Conservation (phyloP, 1,140 invertebrate genomes). For the Nasonia longicornis region DNA sequence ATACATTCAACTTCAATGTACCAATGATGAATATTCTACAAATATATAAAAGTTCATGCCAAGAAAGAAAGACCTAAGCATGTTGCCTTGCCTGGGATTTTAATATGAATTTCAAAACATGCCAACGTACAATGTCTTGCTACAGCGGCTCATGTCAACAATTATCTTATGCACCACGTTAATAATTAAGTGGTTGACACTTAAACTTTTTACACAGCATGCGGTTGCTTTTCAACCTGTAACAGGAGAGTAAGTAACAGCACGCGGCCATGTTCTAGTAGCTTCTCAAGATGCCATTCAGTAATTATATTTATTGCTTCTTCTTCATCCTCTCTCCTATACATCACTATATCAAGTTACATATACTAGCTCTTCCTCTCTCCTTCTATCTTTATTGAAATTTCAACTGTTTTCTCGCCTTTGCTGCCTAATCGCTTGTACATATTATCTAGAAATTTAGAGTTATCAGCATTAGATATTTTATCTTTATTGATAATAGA, state of each 20-base stretch:
- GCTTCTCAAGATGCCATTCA: not conserved
- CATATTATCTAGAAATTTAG: too few species aligned
- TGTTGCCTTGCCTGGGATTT: not conserved
- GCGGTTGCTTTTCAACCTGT: conserved; percentile 32
- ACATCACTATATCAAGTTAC: not conserved
- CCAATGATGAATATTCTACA: conserved; percentile 7
- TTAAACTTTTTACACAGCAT: conserved; percentile 32
- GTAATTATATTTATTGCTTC: not conserved
- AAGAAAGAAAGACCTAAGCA: not conserved
- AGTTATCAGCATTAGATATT: not conserved
- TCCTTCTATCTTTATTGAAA: not conserved
- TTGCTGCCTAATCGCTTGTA: not conserved
- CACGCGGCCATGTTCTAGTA: conserved; percentile 1
- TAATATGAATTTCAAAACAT: conserved; percentile 35
- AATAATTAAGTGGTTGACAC: conserved; percentile 30
- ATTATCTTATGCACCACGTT: conserved; percentile 38
- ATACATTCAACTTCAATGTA: conserved; percentile 21
- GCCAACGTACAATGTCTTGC: conserved; percentile 29
- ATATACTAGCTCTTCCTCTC: not conserved
- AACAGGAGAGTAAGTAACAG: conserved; percentile 32
- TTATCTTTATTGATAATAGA: not conserved
- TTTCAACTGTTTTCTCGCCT: not conserved
- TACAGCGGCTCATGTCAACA: conserved; percentile 19
- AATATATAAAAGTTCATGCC: not conserved
- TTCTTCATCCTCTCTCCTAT: not conserved